Conservation (phyloP, 2,888 invertebrate species). For the Xanthia togata region DNA sequence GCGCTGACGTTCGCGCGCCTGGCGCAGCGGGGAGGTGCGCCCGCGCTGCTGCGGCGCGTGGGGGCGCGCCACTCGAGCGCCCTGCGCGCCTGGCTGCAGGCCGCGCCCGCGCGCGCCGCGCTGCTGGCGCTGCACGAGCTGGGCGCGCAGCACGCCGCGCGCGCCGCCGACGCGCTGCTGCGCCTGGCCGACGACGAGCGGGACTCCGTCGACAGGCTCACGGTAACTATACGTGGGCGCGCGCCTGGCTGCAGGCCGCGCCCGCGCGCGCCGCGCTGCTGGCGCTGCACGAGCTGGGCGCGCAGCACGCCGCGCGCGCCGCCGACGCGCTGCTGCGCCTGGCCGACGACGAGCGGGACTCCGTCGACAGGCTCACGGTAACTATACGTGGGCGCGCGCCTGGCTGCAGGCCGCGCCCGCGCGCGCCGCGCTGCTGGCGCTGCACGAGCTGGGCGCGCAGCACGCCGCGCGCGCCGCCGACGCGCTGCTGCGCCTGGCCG, state of each 20-base stretch:
- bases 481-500: constrained; percentile 86
- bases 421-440: constrained; percentile 64
- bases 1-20: constrained; percentile 78
- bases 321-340: constrained; percentile 86
- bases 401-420: constrained; percentile 58
- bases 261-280: constrained; percentile 56
- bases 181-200: constrained; percentile 91
- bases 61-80: constrained; percentile 54
- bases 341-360: constrained; percentile 90
- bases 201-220: constrained; percentile 92
- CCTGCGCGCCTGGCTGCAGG: constrained; percentile 59
- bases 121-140: constrained; percentile 70
- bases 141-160: constrained; percentile 42
- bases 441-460: constrained; percentile 65
- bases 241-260: constrained; percentile 60
- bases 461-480: constrained; percentile 58
- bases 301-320: constrained; percentile 52
- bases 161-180: constrained; percentile 73
- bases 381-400: constrained; percentile 56
- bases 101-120: constrained; percentile 50
- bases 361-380: constrained; percentile 92
- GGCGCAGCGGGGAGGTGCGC: constrained; percentile 49
- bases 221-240: constrained; percentile 86
- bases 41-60: constrained; percentile 56
- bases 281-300: constrained; percentile 68